Evolutionary conservation across 2,888 invertebrate species (phyloP).

Genomic region (Achlya flavicornis): DNA sequence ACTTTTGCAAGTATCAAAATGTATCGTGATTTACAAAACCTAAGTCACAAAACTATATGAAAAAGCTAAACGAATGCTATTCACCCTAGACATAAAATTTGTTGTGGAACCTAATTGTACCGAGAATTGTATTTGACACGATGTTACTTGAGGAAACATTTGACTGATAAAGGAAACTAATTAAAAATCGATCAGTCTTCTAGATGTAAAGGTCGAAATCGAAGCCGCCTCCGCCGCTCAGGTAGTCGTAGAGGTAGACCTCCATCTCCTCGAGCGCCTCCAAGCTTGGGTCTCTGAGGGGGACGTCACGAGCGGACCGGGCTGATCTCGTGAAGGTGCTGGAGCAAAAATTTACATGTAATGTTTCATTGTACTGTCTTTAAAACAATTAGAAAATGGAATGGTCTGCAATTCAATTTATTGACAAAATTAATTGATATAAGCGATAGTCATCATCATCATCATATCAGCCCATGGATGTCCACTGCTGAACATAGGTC

Average conservation of each 20-base stretch:
- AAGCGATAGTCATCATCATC: too few species aligned
- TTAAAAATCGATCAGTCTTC: constrained; percentile 33
- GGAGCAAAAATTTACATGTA: constrained; percentile 15
- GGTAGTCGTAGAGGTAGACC: constrained; percentile 85
- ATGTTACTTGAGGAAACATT: too few species aligned
- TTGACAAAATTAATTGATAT: too few species aligned
- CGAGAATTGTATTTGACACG: too few species aligned
- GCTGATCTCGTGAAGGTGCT: constrained; percentile 77
- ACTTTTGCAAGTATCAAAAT: neutral
- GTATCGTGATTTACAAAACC: neutral
- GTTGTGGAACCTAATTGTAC: neutral
- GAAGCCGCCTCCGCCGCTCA: constrained; percentile 83
- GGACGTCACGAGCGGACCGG: constrained; percentile 70
- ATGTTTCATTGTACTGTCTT: too few species aligned
- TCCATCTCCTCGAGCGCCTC: constrained; percentile 84
- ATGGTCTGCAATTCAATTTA: too few species aligned
- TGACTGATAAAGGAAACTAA: constrained; percentile 13
- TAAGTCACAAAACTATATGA: neutral
- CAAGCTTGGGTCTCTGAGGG: constrained; percentile 66
- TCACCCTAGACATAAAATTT: neutral
- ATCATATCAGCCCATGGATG: too few species aligned
- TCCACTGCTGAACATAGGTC: too few species aligned
- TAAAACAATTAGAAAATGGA: too few species aligned
- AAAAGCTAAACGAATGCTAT: neutral
- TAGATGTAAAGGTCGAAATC: constrained; percentile 82